Evolutionary conservation across 2,113 vertebrate species (phyloP).

Genomic region (Propithecus coquereli): DNA sequence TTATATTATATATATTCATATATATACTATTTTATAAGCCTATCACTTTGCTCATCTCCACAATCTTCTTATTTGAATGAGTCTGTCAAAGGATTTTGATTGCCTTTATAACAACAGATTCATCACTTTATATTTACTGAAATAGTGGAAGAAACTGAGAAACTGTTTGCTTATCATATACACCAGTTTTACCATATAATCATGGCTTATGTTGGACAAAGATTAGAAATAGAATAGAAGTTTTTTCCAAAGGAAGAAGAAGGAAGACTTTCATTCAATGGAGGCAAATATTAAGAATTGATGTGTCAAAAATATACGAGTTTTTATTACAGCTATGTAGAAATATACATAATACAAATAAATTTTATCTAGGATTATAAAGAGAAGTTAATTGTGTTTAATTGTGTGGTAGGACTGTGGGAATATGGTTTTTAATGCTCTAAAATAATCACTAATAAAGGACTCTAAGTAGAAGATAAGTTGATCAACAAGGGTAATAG

Average conservation of each 20-base stretch:
- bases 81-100: neutral
- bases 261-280: neutral
- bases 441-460: neutral
- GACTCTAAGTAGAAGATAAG: neutral
- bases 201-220: neutral
- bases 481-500: neutral
- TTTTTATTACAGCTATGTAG: neutral
- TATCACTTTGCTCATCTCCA: neutral
- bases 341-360: neutral
- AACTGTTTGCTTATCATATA: neutral
- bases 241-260: conserved; percentile 6
- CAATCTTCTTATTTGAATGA: neutral
- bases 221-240: neutral
- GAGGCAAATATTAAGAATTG: neutral
- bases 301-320: neutral
- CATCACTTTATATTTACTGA: neutral
- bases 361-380: neutral
- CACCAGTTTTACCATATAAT: neutral
- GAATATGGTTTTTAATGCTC: neutral
- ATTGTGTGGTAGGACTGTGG: neutral
- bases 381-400: neutral
- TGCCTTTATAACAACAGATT: neutral
- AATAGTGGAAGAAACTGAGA: neutral
- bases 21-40: neutral
- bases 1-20: neutral